Percentiles rank a stretch among this genome's conserved stretches.
phyloP scores from a whole-genome alignment of 2,888 invertebrate species.

The Lagria hirta region DNA sequence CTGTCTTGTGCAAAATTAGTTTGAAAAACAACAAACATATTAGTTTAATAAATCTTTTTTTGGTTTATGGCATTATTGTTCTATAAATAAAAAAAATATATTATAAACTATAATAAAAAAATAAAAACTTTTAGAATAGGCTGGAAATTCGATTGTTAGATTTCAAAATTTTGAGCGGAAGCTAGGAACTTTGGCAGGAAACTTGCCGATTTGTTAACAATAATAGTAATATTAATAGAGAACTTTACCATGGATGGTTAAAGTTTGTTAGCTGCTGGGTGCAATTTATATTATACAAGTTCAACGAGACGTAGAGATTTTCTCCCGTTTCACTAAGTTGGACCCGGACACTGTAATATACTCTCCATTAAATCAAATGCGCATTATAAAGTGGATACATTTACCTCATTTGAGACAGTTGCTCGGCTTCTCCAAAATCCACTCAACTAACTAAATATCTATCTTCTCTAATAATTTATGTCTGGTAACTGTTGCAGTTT shows the following conservation, averaged over 20 bases:
- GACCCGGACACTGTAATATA: constrained; percentile 36
- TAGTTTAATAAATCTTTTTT: no score
- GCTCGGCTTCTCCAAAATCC: constrained; percentile 35
- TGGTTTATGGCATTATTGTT: no score
- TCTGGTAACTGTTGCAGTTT: no score
- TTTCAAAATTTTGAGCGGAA: no score
- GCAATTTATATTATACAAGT: constrained; percentile 27
- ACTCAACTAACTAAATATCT: constrained; percentile 25
- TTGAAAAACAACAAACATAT: no score
- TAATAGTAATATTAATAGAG: constrained; percentile 14
- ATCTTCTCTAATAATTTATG: constrained; percentile 4
- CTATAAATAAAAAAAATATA: no score
- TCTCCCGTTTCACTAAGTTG: constrained; percentile 28
- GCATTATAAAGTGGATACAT: constrained; percentile 42
- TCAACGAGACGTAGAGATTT: constrained; percentile 32
- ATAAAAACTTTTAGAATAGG: no score
- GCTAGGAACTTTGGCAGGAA: constrained; percentile 18
- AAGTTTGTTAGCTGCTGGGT: constrained; percentile 21
- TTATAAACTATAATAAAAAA: no score
- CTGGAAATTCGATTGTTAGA: no score
- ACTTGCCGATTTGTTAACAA: constrained; percentile 21
- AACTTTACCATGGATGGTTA: constrained; percentile 3
- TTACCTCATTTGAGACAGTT: constrained; percentile 37
- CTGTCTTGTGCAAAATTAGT: no score
- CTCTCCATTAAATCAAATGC: constrained; percentile 40